A percentile compares a stretch with the other conserved stretches of the same genome.
Conservation (phyloP, 2,888 invertebrate genomes). For the Andrena bucephala region DNA sequence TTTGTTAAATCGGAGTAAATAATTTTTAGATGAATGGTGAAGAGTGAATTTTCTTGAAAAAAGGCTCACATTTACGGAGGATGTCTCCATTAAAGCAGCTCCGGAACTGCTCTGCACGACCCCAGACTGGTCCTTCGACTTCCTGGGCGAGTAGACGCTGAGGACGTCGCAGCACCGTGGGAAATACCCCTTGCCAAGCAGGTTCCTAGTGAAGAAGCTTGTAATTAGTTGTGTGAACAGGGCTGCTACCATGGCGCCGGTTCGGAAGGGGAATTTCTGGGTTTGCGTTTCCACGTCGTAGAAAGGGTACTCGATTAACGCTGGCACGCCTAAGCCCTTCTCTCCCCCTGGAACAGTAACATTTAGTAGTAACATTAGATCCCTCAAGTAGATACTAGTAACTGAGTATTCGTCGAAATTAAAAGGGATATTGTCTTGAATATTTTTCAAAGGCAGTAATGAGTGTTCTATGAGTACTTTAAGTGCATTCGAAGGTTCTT, state of each 20-base stretch:
- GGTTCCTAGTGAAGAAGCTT: conserved; percentile 84
- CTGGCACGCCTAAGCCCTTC: conserved; percentile 86
- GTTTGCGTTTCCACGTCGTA: conserved; percentile 83
- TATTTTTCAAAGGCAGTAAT: too few relatives aligned
- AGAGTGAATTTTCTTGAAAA: neutral
- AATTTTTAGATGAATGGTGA: too few relatives aligned
- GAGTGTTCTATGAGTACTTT: too few relatives aligned
- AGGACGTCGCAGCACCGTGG: conserved; percentile 82
- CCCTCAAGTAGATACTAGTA: too few relatives aligned
- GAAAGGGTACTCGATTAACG: conserved; percentile 87
- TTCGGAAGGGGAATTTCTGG: conserved; percentile 90
- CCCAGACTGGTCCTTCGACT: conserved; percentile 80
- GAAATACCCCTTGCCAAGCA: conserved; percentile 81
- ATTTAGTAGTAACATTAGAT: conserved; percentile 20
- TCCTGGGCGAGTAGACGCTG: conserved; percentile 80
- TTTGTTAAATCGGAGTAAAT: too few relatives aligned
- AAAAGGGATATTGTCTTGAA: too few relatives aligned
- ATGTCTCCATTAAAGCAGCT: conserved; percentile 81
- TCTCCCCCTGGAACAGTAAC: conserved; percentile 86
- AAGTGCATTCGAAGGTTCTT: too few relatives aligned
- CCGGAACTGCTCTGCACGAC: conserved; percentile 83
- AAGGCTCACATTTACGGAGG: conserved; percentile 78
- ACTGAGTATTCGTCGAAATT: too few relatives aligned
- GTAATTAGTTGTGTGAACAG: conserved; percentile 86
- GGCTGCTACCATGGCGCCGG: conserved; percentile 88